Conservation (phyloP, 2,113 vertebrate genomes). For the Numida meleagris region DNA sequence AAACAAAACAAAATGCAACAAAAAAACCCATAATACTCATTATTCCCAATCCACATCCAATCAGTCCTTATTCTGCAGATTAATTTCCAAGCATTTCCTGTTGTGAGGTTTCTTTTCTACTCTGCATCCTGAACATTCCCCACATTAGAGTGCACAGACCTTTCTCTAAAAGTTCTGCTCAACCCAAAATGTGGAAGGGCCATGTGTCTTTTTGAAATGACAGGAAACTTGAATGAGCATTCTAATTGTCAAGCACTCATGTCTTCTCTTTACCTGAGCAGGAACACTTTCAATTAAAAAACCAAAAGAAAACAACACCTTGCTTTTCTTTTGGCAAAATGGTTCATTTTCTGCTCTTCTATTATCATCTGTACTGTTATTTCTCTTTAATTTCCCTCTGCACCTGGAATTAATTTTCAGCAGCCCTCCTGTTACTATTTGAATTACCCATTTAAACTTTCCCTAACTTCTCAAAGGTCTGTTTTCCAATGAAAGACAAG, state of each 20-base stretch:
- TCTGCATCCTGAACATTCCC: not conserved
- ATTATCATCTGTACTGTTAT: conserved; percentile 28
- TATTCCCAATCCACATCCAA: not conserved
- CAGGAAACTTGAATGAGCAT: not conserved
- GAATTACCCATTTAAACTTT: conserved; percentile 49
- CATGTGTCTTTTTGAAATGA: not conserved
- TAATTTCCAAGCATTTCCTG: not conserved
- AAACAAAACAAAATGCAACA: not conserved
- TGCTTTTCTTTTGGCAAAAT: conserved; percentile 34
- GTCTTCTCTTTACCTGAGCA: not conserved
- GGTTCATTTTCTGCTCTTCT: conserved; percentile 5
- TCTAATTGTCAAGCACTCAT: not conserved
- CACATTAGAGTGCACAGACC: not conserved
- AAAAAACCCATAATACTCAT: not conserved
- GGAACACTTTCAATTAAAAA: conserved; percentile 20
- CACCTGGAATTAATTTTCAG: conserved; percentile 57
- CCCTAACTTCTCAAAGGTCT: conserved; percentile 2
- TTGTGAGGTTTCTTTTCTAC: not conserved
- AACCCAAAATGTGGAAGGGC: not conserved
- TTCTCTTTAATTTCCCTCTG: conserved; percentile 48
- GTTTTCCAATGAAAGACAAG: not conserved
- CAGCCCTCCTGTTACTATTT: not conserved
- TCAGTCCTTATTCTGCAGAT: not conserved
- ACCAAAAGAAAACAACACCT: not conserved
- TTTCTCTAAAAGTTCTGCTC: not conserved